Percentiles rank a stretch among this genome's conserved stretches.
Conservation (phyloP, 2,113 vertebrate genomes). For the Lontra canadensis region DNA sequence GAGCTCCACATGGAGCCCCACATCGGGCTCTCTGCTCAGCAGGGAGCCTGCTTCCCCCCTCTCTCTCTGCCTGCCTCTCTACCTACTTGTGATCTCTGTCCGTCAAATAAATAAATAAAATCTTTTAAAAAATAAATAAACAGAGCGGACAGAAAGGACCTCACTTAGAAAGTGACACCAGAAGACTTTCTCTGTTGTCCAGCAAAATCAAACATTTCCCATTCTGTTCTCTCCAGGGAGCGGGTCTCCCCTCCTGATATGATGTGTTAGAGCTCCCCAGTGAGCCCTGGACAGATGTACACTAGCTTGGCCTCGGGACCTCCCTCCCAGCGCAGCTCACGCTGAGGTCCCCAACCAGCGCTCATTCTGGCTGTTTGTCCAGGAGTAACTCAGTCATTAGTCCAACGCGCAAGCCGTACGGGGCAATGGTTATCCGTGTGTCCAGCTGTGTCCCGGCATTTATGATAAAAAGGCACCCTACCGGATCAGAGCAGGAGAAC, state of each 20-base stretch:
- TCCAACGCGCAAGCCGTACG: background rate
- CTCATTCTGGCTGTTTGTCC: background rate
- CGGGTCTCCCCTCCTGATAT: background rate
- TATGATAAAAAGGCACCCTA: background rate
- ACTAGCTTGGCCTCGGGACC: background rate
- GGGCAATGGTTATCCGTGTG: background rate
- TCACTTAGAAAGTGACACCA: background rate
- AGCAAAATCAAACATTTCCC: background rate
- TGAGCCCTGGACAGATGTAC: background rate
- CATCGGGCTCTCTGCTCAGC: too few species aligned
- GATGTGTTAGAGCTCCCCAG: background rate
- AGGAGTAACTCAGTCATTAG: background rate
- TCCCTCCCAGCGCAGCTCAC: background rate
- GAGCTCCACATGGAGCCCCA: rapidly evolving
- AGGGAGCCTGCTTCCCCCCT: too few species aligned
- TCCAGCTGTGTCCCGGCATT: background rate
- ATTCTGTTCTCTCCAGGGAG: background rate
- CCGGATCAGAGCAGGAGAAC: background rate
- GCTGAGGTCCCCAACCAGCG: background rate
- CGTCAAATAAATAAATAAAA: too few species aligned
- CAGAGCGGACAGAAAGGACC: background rate
- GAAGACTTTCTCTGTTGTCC: background rate
- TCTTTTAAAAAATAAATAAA: too few species aligned
- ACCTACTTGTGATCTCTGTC: too few species aligned
- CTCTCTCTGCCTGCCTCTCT: too few species aligned